Evolutionary conservation across 2,797 vertebrate genomes (phyloP).

Genomic region (Danio kyathit): DNA sequence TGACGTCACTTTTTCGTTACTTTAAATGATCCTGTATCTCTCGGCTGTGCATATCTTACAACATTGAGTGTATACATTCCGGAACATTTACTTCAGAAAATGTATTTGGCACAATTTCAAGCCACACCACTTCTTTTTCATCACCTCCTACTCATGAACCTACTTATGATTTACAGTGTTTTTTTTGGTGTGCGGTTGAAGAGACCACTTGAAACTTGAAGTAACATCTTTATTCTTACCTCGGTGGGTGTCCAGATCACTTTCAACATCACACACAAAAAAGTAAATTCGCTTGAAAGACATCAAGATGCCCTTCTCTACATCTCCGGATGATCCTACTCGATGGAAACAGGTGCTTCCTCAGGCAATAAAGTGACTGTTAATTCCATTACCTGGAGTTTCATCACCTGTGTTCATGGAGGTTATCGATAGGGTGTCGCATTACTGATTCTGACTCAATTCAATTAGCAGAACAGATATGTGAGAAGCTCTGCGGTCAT

Average conservation of each 20-base stretch:
- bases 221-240: slow-evolving; percentile 10
- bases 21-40: neutral
- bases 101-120: slow-evolving; percentile 52
- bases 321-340: neutral
- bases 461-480: slow-evolving; percentile 30
- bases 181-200: slow-evolving; percentile 5
- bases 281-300: slow-evolving; percentile 1
- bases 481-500: slow-evolving; percentile 20
- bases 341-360: slow-evolving; percentile 34
- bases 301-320: neutral
- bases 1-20: no score
- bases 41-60: slow-evolving; percentile 14
- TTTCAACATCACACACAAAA: neutral
- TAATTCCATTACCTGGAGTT: slow-evolving; percentile 32
- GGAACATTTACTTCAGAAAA: slow-evolving; percentile 48
- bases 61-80: slow-evolving; percentile 33
- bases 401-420: slow-evolving; percentile 38
- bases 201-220: slow-evolving; percentile 17
- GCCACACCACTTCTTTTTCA: neutral
- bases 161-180: slow-evolving; percentile 5
- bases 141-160: slow-evolving; percentile 21
- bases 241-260: slow-evolving; percentile 5
- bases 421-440: slow-evolving; percentile 26
- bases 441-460: slow-evolving; percentile 17
- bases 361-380: slow-evolving; percentile 23